These are phyloP conservation scores for Drosophila austrosaltans DNA, from an alignment of 2,888 invertebrate species.

Conservation along the genomic window DNA sequence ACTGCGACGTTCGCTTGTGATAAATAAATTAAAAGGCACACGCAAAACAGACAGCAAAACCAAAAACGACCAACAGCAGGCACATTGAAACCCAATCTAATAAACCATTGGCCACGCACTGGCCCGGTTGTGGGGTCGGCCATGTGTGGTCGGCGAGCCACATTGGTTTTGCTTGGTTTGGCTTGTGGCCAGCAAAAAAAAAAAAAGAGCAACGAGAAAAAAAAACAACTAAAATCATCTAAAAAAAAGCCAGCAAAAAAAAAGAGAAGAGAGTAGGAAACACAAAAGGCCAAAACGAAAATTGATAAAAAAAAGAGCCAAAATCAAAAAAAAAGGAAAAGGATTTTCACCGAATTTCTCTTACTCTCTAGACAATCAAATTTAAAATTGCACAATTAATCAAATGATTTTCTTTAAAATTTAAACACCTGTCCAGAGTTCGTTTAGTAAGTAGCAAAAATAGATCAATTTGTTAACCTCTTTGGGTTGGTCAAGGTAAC, in stretches of 20 bases:
- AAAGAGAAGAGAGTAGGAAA: constrained; percentile 29
- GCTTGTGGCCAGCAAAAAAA: constrained; percentile 22
- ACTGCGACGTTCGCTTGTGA: constrained; percentile 39
- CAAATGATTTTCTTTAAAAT: no score
- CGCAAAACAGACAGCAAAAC: constrained; percentile 64
- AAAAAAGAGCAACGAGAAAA: constrained; percentile 9
- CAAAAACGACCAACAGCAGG: constrained; percentile 45
- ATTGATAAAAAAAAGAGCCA: constrained; percentile 36
- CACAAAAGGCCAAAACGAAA: constrained; percentile 47
- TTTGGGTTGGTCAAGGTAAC: no score
- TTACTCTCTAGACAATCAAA: not conserved
- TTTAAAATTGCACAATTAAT: not conserved
- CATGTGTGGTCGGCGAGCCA: constrained; percentile 49
- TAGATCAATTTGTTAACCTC: no score
- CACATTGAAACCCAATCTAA: constrained; percentile 57
- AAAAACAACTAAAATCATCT: constrained; percentile 14
- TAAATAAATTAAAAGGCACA: constrained; percentile 77
- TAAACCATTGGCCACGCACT: constrained; percentile 62
- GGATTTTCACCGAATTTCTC: not conserved
- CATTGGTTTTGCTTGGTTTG: constrained; percentile 20
- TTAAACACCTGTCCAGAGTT: no score
- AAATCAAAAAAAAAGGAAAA: not conserved
- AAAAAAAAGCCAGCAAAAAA: constrained; percentile 22
- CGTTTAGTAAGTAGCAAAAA: no score
- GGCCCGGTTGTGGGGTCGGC: not conserved